These are phyloP conservation scores for Aspidiotus rigidus DNA, from an alignment of 2,888 invertebrate genomes.

Conservation along the genomic window DNA sequence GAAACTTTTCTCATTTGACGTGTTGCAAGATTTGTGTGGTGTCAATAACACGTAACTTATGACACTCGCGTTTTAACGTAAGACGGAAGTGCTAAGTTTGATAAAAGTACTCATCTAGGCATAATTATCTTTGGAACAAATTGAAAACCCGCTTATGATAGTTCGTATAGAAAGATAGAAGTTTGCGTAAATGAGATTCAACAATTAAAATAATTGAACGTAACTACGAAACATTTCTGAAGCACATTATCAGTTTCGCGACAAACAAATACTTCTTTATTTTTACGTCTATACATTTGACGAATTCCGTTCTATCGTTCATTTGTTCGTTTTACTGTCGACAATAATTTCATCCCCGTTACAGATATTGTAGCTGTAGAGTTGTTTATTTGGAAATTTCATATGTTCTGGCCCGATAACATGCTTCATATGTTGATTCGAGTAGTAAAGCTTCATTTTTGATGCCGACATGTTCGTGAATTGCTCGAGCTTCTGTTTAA, in stretches of 20 bases:
- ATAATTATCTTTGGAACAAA: constrained; percentile 3
- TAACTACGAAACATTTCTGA: neutral
- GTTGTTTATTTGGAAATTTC: constrained; percentile 76
- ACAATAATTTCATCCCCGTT: constrained; percentile 86
- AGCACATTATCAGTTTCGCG: neutral
- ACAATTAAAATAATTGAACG: neutral
- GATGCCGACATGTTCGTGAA: constrained; percentile 71
- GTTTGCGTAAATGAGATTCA: neutral
- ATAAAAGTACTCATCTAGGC: constrained; percentile 28
- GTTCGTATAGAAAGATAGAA: no score
- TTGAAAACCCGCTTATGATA: neutral
- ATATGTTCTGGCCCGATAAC: constrained; percentile 72
- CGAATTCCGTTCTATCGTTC: neutral
- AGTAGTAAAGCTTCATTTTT: constrained; percentile 80
- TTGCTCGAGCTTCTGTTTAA: constrained; percentile 68
- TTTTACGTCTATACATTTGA: no score
- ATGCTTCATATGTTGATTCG: constrained; percentile 59
- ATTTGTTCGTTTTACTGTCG: constrained; percentile 54
- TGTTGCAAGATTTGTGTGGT: no score
- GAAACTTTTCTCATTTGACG: no score
- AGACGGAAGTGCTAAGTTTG: neutral
- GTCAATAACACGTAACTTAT: no score
- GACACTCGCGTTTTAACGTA: no score
- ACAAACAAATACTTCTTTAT: no score
- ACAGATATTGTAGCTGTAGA: constrained; percentile 82